phyloP scores from a whole-genome alignment of 2,888 invertebrate species.

The Nipponacmea schrenckii region DNA sequence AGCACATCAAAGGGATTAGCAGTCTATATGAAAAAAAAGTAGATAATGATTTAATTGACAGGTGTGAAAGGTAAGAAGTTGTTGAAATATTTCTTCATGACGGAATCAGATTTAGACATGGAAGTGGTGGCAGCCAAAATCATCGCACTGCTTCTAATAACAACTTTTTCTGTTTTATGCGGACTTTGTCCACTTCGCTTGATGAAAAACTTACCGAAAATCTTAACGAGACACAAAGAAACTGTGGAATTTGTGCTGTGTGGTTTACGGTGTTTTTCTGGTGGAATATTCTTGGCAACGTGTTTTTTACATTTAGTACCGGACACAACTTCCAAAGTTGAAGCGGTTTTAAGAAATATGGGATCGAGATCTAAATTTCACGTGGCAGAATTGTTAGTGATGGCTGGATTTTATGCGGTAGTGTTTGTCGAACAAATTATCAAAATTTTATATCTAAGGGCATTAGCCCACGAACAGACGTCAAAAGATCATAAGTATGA shows the following conservation, averaged over 20 bases:
- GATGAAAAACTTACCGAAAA: constrained; percentile 43
- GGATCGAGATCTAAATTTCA: constrained; percentile 54
- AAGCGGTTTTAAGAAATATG: constrained; percentile 47
- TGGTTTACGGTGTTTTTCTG: constrained; percentile 55
- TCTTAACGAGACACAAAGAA: constrained; percentile 42
- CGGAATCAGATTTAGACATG: constrained; percentile 41
- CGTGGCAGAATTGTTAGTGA: constrained; percentile 56
- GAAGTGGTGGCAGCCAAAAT: constrained; percentile 59
- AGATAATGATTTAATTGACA: not conserved
- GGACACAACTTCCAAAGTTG: constrained; percentile 53
- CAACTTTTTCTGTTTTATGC: constrained; percentile 48
- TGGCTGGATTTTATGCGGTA: constrained; percentile 57
- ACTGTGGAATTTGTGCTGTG: constrained; percentile 51
- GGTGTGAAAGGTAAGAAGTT: not conserved
- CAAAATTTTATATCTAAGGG: constrained; percentile 50
- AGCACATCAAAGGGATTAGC: constrained; percentile 2
- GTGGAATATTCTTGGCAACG: constrained; percentile 50
- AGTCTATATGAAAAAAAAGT: not conserved
- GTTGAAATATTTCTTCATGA: not conserved
- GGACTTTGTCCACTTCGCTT: constrained; percentile 54
- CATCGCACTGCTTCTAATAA: constrained; percentile 49
- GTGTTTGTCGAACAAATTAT: constrained; percentile 57
- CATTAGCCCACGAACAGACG: constrained; percentile 29
- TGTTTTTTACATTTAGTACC: constrained; percentile 58
- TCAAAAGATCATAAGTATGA: not conserved